Evolutionary conservation across 2,888 invertebrate genomes (phyloP).

Genomic region (Heliconius cydno): DNA sequence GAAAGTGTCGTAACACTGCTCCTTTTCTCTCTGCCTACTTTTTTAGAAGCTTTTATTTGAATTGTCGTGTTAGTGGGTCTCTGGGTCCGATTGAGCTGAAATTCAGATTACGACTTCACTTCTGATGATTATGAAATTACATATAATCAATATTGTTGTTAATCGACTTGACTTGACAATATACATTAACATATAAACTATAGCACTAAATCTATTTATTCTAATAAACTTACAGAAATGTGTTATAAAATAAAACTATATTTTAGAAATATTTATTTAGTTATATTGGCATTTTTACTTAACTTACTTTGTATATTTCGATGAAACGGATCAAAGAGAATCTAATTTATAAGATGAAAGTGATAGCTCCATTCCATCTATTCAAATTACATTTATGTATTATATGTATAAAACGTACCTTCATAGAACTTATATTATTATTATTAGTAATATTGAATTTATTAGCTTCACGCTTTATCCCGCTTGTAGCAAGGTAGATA

Average conservation of each 20-base stretch:
- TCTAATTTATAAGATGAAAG: slow-evolving; percentile 29
- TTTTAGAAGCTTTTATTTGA: too few species aligned
- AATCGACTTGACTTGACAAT: background rate
- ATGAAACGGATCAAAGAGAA: slow-evolving; percentile 29
- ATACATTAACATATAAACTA: background rate
- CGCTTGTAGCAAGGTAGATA: background rate
- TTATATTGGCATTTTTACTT: slow-evolving; percentile 17
- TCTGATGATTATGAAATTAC: too few species aligned
- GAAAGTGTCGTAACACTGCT: background rate
- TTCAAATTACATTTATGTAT: slow-evolving; percentile 27
- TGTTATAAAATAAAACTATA: background rate
- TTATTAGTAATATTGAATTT: background rate
- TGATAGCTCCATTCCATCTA: slow-evolving; percentile 30
- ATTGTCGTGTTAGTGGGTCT: too few species aligned
- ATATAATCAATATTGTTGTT: too few species aligned
- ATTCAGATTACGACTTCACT: too few species aligned
- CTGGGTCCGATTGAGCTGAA: too few species aligned
- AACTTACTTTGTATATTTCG: slow-evolving; percentile 18
- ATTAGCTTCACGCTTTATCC: background rate
- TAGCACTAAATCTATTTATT: background rate
- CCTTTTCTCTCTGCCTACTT: too few species aligned
- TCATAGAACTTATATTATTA: slow-evolving; percentile 8
- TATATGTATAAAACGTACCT: background rate
- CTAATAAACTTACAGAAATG: background rate
- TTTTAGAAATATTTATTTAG: background rate